Conservation (phyloP, 1,140 invertebrate genomes). For the Kradibia gibbosae region DNA sequence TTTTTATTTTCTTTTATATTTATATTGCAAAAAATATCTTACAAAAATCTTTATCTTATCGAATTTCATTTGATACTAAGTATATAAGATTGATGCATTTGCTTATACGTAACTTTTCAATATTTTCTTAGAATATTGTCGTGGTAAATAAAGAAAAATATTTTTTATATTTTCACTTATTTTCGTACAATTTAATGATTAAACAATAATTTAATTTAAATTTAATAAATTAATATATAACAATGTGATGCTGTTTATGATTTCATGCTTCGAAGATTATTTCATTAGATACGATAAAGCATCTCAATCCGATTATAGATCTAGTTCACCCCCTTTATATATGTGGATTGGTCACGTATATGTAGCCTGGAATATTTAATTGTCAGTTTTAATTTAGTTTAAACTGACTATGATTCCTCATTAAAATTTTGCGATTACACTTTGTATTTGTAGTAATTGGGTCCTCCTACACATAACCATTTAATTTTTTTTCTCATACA, state of each 20-base stretch:
- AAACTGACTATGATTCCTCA: background rate
- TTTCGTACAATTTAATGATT: too few relatives aligned
- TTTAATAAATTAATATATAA: too few relatives aligned
- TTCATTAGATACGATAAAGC: background rate
- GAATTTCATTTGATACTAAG: too few relatives aligned
- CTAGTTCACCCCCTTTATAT: background rate
- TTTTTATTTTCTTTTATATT: too few relatives aligned
- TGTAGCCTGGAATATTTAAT: background rate
- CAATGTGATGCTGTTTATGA: background rate
- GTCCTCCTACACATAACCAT: background rate
- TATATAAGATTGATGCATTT: too few relatives aligned
- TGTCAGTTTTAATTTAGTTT: background rate
- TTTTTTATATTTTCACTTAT: too few relatives aligned
- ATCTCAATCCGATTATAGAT: slow-evolving; percentile 14
- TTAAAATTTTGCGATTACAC: background rate
- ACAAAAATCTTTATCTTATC: too few relatives aligned
- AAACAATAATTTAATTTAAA: too few relatives aligned
- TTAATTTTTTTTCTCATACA: background rate
- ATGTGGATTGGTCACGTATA: background rate
- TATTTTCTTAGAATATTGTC: too few relatives aligned
- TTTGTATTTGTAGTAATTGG: background rate
- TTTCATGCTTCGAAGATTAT: background rate
- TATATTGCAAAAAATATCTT: too few relatives aligned
- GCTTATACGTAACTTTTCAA: too few relatives aligned
- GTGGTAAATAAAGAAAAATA: too few relatives aligned